Evolutionary conservation across 2,888 invertebrate species (phyloP), one percentile per base, ranked within the genome.

Genomic region (Eubasilissa splendida): DNA sequence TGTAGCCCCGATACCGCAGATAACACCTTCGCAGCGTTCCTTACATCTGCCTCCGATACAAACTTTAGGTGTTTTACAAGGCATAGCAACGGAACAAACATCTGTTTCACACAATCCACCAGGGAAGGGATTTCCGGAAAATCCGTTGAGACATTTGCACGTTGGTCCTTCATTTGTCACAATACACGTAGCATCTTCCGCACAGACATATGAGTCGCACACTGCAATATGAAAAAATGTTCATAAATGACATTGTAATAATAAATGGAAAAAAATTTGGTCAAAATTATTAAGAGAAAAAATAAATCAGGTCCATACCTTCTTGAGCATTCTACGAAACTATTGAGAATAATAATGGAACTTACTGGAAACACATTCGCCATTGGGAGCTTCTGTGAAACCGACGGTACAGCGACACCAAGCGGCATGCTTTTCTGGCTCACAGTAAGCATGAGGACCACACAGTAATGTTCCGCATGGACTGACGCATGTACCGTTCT

Each of bases 41-140:
- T 96, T 96, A 87, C 97, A 97, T 82, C 97, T 92, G 50, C 97
- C 97, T 31, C 95, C 93, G 83, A 97, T 95, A 87, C 97, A 97
- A 2, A 96, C 92, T 85, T 95, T 93, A 0, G 96, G 95, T 73
- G 94, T 93, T 53, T 92, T 93, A 85, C 97, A 97, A 0, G 96
- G 95, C 76, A 94, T 90, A 0, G 93, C 92, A 3, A 94, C 91
- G 0, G 96, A 96, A 87, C 97, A 97, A 76, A 96, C 91, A 87
- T 97, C 97, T 76, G 95, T 94, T 77, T 91, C 91, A 86, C 97
- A 97, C 77, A 92, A 92, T 59, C 97, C 97, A 50, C 97, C 97
- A 1, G 97, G 96, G 90, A 97, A 97, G 8, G 97, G 97, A 89
- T 97, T 97, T 31, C 97, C 97, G 79, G 94, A 92, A 87, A 94